Conservation (phyloP, 1,140 invertebrate genomes). For the Nebria ingens region DNA sequence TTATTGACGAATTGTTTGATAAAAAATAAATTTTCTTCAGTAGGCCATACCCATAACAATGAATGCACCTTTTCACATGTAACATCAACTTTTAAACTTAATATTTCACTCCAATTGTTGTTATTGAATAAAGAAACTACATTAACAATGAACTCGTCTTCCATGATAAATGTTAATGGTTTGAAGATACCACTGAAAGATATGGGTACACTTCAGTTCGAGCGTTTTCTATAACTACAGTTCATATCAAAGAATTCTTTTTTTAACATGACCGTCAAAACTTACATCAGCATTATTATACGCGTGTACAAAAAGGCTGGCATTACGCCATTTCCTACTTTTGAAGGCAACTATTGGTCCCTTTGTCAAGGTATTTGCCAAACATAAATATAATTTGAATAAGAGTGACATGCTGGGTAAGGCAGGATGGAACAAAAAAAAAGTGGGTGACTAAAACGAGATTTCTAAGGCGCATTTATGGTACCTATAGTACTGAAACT, state of each 20-base stretch:
- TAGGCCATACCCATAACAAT: conserved; percentile 49
- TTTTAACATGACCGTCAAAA: not conserved
- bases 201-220: not conserved
- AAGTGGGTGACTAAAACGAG: no score
- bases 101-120: conserved; percentile 26
- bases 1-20: conserved; percentile 29
- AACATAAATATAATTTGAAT: no score
- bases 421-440: no score
- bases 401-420: no score
- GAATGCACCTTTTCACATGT: conserved; percentile 27
- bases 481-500: no score
- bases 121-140: conserved; percentile 21
- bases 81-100: conserved; percentile 23
- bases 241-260: not conserved
- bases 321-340: not conserved
- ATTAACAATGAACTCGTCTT: conserved; percentile 19
- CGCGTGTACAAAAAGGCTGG: not conserved
- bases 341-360: no score
- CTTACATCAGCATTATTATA: not conserved
- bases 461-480: no score
- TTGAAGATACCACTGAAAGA: not conserved
- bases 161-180: conserved; percentile 18
- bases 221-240: no score
- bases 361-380: no score
- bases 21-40: conserved; percentile 36